A percentile compares a stretch with the other conserved stretches of the same genome.
Evolutionary conservation across 2,113 vertebrate species (phyloP).

Genomic region (Fregetta grallaria): DNA sequence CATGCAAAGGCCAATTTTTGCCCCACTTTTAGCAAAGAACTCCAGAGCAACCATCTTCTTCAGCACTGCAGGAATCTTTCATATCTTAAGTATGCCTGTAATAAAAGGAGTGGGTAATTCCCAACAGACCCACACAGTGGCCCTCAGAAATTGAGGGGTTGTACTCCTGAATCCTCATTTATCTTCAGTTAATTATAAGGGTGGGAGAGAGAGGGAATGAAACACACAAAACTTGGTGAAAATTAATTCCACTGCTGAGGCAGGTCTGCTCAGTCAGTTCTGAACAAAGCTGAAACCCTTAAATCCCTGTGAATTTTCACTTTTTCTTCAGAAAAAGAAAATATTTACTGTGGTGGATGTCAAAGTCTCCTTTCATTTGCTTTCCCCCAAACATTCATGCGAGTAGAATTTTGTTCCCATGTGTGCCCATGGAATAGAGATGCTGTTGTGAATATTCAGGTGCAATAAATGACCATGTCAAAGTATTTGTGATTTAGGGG

Average conservation of each 20-base stretch:
- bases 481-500: background rate
- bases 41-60: background rate
- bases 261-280: background rate
- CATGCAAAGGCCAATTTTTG: background rate
- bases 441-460: background rate
- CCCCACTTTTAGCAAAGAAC: background rate
- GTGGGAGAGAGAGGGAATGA: background rate
- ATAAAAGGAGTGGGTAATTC: background rate
- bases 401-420: background rate
- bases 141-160: background rate
- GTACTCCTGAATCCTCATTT: background rate
- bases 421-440: background rate
- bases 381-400: background rate
- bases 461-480: background rate
- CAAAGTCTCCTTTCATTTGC: slow-evolving; percentile 7
- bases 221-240: background rate
- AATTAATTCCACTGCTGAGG: background rate
- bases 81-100: background rate
- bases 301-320: background rate
- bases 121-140: background rate
- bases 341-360: background rate
- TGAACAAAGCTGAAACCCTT: background rate
- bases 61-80: background rate
- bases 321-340: background rate
- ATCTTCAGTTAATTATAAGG: background rate